These are phyloP conservation scores for Sciurus vulgaris DNA, from an alignment of 2,797 vertebrate species.

Conservation along the genomic window DNA sequence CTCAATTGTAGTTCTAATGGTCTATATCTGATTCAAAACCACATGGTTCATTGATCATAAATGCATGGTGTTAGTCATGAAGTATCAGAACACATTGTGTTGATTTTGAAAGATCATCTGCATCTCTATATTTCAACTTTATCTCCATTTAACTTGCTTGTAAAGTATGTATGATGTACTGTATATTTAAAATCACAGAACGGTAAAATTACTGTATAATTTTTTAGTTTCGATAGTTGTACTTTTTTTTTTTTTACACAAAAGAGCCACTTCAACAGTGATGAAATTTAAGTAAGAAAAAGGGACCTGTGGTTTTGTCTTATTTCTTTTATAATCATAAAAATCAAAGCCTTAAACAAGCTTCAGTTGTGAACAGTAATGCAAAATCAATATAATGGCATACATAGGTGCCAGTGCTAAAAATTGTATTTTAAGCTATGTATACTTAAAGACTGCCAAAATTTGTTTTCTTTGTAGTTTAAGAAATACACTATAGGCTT, in stretches of 20 bases:
- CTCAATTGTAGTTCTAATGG: conserved; percentile 94
- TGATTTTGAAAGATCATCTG: conserved; percentile 91
- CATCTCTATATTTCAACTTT: conserved; percentile 91
- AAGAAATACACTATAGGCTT: conserved; percentile 92
- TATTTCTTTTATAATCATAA: conserved; percentile 91
- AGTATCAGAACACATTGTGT: conserved; percentile 91
- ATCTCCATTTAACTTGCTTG: conserved; percentile 91
- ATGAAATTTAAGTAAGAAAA: conserved; percentile 92
- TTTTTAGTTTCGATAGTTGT: conserved; percentile 92
- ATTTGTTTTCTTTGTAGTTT: conserved; percentile 92
- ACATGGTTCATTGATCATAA: conserved; percentile 93
- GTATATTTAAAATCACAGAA: conserved; percentile 91
- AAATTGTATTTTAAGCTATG: conserved; percentile 94
- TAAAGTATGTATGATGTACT: conserved; percentile 91
- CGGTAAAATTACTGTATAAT: conserved; percentile 92
- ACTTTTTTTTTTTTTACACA: conserved; percentile 89
- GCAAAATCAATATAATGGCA: conserved; percentile 95
- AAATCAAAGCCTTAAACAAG: conserved; percentile 92
- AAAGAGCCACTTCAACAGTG: conserved; percentile 92
- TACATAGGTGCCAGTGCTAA: conserved; percentile 94
- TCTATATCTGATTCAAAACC: conserved; percentile 94
- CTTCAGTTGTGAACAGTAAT: conserved; percentile 94
- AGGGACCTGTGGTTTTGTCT: conserved; percentile 92
- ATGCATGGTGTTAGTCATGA: conserved; percentile 94
- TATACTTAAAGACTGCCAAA: conserved; percentile 94